Evolutionary conservation across 2,113 vertebrate genomes (phyloP), one percentile per base, ranked within the genome.

Genomic region (Ciconia maguari): DNA sequence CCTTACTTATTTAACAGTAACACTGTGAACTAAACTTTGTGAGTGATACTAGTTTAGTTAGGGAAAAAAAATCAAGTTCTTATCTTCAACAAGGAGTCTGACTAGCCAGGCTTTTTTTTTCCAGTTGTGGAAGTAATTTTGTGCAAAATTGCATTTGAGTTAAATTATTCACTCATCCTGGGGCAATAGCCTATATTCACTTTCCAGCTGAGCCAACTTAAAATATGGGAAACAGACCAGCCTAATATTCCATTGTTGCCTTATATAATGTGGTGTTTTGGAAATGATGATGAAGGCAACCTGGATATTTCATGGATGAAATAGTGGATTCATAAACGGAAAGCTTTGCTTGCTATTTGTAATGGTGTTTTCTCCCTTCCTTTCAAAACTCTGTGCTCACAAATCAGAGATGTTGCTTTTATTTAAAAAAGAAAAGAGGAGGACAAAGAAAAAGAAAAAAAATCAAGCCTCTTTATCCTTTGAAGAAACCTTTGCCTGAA

Each of bases 211-310:
- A 93, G 91, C 83, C 77, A 79, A 79, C 77, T 72, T 14, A 89
- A 90, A 92, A 91, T 95, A 78, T 91, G 96, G 87, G 77, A 93
- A 96, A 87, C 94, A 95, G 92, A 93, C 80, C 77, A 92, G 49
- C 72, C 89, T 89, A 21, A 44, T 89, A 93, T 83, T 96, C 83
- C 57, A 87, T 92, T 93, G 83, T 93, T 96, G 86, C 89, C 65
- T 90, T 92, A 87, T 84, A 92, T 95, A 93, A 96, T 89, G 48
- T 64, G 77, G 82, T 91, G 87, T 82, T 97, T 93, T 94, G 84
- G 77, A 96, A 97, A 93, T 85, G n/a, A 91, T 93, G 93, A 94
- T 96, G 84, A 96, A 91, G 87, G 54, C 74, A 96, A 94, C 83
- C 72, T 94, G 95, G 90, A 84, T 94, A 52, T 93, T 96, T 95